These are phyloP conservation scores for Synchiropus splendidus DNA, from an alignment of 2,113 vertebrate genomes.

Conservation along the genomic window DNA sequence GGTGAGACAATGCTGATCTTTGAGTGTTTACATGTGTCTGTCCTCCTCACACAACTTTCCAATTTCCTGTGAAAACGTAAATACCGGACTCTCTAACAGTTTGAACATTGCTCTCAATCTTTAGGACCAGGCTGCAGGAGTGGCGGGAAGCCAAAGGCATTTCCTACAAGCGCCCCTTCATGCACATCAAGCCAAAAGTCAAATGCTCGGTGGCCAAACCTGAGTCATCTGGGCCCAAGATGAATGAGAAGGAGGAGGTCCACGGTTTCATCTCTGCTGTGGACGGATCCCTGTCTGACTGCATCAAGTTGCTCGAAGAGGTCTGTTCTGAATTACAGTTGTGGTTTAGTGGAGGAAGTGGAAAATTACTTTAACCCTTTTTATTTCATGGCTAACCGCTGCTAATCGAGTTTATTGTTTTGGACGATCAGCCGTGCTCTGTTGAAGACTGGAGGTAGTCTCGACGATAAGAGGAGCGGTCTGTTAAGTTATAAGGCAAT, in stretches of 20 bases:
- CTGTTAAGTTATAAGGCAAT: too few species aligned
- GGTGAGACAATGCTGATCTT: too few species aligned
- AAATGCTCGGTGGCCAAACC: constrained; percentile 27
- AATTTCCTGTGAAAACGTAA: too few species aligned
- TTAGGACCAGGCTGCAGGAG: constrained; percentile 78
- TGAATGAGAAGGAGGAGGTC: constrained; percentile 68
- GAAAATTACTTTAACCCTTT: background rate
- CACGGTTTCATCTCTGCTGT: constrained; percentile 56
- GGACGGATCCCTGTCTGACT: constrained; percentile 68
- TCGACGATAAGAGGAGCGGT: too few species aligned
- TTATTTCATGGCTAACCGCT: background rate
- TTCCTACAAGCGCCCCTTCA: constrained; percentile 83
- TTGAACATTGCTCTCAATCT: background rate
- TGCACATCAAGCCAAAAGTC: constrained; percentile 54
- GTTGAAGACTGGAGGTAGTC: too few species aligned
- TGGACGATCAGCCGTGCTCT: background rate
- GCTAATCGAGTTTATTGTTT: too few species aligned
- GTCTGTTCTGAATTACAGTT: background rate
- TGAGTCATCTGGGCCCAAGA: constrained; percentile 58
- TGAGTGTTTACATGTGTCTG: too few species aligned
- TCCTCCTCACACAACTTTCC: too few species aligned
- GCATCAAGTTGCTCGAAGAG: constrained; percentile 61
- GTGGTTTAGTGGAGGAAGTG: background rate
- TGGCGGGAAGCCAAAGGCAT: constrained; percentile 81
- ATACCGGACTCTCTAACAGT: too few species aligned